Conservation (phyloP, 2,797 vertebrate species). For the Rallus crepitans region DNA sequence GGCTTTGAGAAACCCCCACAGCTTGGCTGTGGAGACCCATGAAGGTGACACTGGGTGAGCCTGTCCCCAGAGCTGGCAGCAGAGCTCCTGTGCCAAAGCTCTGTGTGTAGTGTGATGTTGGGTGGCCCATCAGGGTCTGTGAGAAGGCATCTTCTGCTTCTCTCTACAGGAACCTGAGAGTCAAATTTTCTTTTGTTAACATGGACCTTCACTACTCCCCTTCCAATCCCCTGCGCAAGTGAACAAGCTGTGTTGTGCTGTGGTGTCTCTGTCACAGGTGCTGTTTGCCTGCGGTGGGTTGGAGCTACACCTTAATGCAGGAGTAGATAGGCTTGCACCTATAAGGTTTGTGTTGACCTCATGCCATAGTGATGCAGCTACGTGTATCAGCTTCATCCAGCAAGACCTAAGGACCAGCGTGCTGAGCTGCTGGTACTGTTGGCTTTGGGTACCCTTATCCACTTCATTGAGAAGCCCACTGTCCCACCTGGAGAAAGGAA, state of each 20-base stretch:
- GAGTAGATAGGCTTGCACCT: neutral
- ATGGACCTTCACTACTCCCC: fast-evolving
- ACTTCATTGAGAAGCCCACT: neutral
- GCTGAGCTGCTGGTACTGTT: neutral
- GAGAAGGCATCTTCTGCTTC: neutral
- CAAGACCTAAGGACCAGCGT: neutral
- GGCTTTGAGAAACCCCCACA: neutral
- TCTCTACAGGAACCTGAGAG: neutral
- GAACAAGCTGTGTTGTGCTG: neutral
- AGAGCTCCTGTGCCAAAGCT: neutral
- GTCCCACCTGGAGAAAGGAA: neutral
- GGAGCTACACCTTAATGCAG: neutral
- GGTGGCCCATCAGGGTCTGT: neutral
- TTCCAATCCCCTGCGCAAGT: neutral
- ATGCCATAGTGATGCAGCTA: too few relatives aligned
- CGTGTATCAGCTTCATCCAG: neutral
- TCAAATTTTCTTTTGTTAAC: neutral
- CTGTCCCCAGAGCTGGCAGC: neutral
- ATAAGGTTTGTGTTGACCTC: neutral
- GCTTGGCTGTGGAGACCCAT: neutral
- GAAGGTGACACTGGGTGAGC: neutral
- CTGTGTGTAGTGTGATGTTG: fast-evolving
- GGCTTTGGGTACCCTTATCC: neutral
- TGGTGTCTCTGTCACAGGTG: neutral
- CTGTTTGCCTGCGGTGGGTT: neutral